Conservation (phyloP, 1,140 invertebrate genomes). For the Hylyphantes graminicola region DNA sequence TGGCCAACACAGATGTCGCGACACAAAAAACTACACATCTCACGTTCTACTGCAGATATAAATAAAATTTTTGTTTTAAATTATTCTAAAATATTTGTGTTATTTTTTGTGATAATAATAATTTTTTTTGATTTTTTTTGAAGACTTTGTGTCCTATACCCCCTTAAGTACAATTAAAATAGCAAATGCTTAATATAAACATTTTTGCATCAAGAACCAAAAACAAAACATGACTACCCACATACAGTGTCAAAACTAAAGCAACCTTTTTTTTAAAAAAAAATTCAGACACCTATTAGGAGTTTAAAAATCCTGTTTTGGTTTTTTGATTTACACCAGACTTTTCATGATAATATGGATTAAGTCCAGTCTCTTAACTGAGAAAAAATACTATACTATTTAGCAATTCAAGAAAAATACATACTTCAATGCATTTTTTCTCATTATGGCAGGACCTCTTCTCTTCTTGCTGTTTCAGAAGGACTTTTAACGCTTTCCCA, state of each 20-base stretch:
- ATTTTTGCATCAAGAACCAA: background rate
- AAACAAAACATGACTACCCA: background rate
- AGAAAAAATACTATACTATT: background rate
- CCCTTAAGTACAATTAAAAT: too few species aligned
- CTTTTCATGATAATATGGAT: background rate
- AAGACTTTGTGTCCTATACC: too few species aligned
- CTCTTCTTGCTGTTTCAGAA: conserved; percentile 83
- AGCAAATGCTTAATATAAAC: background rate
- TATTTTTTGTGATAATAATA: too few species aligned
- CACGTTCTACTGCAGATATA: too few species aligned
- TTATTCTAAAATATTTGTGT: too few species aligned
- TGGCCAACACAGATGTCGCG: too few species aligned
- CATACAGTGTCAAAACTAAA: background rate
- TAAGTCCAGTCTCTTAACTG: background rate
- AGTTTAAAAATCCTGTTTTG: too few species aligned
- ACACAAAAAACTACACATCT: too few species aligned
- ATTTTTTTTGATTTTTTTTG: too few species aligned
- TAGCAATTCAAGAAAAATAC: background rate
- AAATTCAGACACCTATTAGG: too few species aligned
- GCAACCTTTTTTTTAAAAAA: background rate
- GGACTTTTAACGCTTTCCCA: conserved; percentile 81
- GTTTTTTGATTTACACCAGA: background rate
- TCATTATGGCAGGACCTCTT: conserved; percentile 75
- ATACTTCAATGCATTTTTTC: conserved; percentile 49
- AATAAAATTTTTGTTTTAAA: too few species aligned